These are phyloP conservation scores for Pangasius krempfi DNA, from an alignment of 2,797 vertebrate species.

Conservation along the genomic window DNA sequence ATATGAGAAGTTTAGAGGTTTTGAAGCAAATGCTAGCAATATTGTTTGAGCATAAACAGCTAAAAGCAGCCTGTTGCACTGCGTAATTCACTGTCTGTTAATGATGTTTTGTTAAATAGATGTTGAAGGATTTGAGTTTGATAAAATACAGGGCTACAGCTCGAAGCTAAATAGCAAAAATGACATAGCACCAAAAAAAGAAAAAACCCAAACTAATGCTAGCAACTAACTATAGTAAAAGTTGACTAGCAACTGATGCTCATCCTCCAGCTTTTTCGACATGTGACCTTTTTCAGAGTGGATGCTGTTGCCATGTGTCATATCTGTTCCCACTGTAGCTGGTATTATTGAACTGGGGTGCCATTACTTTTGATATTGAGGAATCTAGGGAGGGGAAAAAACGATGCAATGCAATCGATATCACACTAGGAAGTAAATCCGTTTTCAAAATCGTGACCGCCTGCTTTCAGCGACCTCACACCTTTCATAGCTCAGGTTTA, in stretches of 20 bases:
- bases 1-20: too few relatives aligned
- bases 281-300: not conserved
- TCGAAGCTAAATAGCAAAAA: not conserved
- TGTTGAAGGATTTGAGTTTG: not conserved
- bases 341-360: not conserved
- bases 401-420: too few relatives aligned
- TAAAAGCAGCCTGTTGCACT: too few relatives aligned
- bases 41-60: too few relatives aligned
- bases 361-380: not conserved
- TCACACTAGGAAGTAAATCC: not conserved
- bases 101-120: too few relatives aligned
- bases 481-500: conserved; percentile 5
- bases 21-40: too few relatives aligned
- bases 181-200: not conserved
- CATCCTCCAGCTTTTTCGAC: not conserved
- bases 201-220: not conserved
- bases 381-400: not conserved
- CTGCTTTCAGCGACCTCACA: not conserved
- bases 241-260: not conserved
- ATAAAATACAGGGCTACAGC: not conserved
- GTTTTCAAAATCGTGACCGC: not conserved
- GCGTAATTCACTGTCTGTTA: too few relatives aligned
- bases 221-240: not conserved
- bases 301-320: not conserved
- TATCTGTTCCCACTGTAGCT: not conserved